Conservation (phyloP, 2,113 vertebrate genomes). For the Vidua macroura region DNA sequence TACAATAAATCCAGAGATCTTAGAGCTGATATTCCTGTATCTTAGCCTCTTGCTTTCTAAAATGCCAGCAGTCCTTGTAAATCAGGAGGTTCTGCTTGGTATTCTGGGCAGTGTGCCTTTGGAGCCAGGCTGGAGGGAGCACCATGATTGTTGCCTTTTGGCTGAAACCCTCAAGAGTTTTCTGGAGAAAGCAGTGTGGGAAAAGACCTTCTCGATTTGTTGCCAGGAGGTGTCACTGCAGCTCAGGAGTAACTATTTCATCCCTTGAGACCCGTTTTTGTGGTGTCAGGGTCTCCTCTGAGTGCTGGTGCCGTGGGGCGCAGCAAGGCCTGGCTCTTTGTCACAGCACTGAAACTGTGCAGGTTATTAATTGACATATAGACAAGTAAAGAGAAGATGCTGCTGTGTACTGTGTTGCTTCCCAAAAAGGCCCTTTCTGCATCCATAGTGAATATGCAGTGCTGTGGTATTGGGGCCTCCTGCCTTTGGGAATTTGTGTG, state of each 20-base stretch:
- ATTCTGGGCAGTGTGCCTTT: neutral
- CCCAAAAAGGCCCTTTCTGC: neutral
- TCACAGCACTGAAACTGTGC: fast-evolving
- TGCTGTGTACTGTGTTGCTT: too few relatives aligned
- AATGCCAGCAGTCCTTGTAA: neutral
- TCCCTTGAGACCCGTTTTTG: neutral
- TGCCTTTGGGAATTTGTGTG: neutral
- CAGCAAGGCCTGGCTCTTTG: neutral
- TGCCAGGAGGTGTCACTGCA: constrained; percentile 77
- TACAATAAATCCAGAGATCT: constrained; percentile 12
- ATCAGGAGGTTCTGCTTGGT: neutral
- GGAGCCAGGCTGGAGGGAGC: neutral
- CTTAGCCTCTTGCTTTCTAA: neutral
- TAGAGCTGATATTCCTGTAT: neutral
- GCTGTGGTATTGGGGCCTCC: fast-evolving
- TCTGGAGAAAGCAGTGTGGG: neutral
- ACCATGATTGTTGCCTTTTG: neutral
- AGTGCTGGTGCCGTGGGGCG: neutral
- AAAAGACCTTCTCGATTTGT: neutral
- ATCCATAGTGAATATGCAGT: fast-evolving
- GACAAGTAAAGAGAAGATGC: neutral
- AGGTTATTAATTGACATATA: neutral
- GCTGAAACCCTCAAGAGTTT: neutral
- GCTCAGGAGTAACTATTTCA: constrained; percentile 41
- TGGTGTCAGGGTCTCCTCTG: neutral